phyloP scores from a whole-genome alignment of 2,113 vertebrate genomes.

The Macrotis lagotis region DNA sequence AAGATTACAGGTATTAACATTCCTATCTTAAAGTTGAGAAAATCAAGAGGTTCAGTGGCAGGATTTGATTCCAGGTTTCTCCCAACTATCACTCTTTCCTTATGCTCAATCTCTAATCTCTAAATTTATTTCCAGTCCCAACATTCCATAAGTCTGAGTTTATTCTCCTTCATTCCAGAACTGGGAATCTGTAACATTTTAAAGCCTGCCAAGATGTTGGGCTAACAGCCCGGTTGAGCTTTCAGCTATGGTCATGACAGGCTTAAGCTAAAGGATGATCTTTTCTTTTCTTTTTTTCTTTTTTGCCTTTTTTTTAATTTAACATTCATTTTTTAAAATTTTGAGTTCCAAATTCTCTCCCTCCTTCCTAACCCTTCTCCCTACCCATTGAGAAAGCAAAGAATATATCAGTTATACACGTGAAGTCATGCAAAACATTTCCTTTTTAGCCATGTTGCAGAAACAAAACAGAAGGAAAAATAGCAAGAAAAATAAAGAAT shows the following conservation, averaged over 20 bases:
- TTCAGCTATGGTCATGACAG: neutral
- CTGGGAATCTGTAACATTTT: neutral
- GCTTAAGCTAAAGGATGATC: neutral
- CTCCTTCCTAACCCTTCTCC: neutral
- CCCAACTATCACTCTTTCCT: neutral
- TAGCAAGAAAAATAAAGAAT: neutral
- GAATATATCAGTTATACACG: neutral
- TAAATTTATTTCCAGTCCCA: neutral
- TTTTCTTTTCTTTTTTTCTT: neutral
- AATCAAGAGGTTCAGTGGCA: neutral
- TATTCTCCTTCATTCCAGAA: slow-evolving; percentile 21
- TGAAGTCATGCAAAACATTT: neutral
- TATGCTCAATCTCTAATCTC: neutral
- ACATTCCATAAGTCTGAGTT: neutral
- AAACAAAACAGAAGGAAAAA: neutral
- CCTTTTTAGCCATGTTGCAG: neutral
- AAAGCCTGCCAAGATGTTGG: neutral
- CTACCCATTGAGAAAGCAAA: neutral
- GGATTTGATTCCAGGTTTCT: neutral
- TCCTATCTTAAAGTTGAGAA: neutral
- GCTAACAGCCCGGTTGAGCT: neutral
- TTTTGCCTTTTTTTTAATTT: neutral
- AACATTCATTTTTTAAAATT: neutral
- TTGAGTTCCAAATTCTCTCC: neutral
- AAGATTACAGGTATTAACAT: neutral